Conservation (phyloP, 2,113 vertebrate genomes). For the Callospermophilus lateralis region DNA sequence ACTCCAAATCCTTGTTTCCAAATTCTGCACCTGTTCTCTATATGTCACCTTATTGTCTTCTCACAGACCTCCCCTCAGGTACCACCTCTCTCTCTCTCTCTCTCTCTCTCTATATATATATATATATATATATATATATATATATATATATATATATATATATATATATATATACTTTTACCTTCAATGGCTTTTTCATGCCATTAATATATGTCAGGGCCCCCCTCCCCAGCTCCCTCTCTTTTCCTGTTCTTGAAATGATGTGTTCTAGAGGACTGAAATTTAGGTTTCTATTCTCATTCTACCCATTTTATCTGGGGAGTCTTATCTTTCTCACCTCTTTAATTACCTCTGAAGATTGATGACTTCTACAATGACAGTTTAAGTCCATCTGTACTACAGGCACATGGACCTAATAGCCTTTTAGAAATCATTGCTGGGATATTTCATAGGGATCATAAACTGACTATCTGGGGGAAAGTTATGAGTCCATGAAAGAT, state of each 20-base stretch:
- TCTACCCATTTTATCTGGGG: background rate
- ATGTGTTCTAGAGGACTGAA: background rate
- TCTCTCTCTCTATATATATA: rapidly evolving
- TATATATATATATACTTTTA: background rate
- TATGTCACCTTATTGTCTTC: background rate
- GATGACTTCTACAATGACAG: background rate
- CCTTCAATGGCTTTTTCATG: background rate
- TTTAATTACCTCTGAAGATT: background rate
- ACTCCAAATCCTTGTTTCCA: background rate
- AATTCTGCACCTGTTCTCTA: background rate
- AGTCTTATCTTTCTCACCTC: background rate
- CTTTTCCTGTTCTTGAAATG: background rate
- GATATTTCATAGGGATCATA: background rate
- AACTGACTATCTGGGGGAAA: background rate
- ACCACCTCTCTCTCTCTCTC: background rate
- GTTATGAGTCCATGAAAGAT: background rate
- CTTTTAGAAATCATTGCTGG: background rate
- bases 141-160: too few species aligned
- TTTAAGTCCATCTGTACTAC: background rate
- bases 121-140: too few species aligned
- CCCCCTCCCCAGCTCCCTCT: background rate
- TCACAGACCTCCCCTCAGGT: background rate
- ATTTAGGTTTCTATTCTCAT: background rate
- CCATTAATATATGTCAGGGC: background rate
- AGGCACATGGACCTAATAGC: background rate